Evolutionary conservation across 2,113 vertebrate genomes (phyloP).

Genomic region (Lates calcarifer): DNA sequence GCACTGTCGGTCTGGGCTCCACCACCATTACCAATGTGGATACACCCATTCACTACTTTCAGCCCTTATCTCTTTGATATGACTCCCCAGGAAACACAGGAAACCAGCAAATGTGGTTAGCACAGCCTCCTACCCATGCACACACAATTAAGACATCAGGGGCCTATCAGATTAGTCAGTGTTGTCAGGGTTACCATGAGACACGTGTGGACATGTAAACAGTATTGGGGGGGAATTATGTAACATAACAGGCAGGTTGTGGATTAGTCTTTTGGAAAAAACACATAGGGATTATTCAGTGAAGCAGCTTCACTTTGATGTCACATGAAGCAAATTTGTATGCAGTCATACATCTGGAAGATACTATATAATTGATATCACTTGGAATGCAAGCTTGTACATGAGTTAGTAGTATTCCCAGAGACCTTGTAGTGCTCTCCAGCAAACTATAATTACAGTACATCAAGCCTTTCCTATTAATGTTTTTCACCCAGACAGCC

Average conservation of each 20-base stretch:
- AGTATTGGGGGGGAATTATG: constrained; percentile 45
- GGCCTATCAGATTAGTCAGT: constrained; percentile 68
- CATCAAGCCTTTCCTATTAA: constrained; percentile 51
- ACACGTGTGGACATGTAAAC: constrained; percentile 76
- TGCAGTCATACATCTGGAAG: constrained; percentile 24
- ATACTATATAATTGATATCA: constrained; percentile 15
- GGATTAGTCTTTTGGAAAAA: constrained; percentile 55
- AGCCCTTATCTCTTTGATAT: constrained; percentile 53
- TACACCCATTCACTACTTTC: neutral
- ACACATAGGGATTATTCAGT: constrained; percentile 18
- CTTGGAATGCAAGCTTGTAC: neutral
- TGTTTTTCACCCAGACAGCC: constrained; percentile 44
- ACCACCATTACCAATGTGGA: neutral
- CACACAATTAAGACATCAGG: constrained; percentile 57
- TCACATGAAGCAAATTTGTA: constrained; percentile 34
- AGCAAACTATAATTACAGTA: constrained; percentile 44
- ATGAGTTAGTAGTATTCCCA: constrained; percentile 46
- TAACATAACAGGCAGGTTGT: constrained; percentile 48
- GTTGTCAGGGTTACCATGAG: constrained; percentile 55
- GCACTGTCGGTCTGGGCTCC: neutral
- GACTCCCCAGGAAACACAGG: constrained; percentile 61
- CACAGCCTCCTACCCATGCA: constrained; percentile 37
- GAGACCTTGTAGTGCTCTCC: constrained; percentile 15
- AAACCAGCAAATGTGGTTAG: constrained; percentile 71
- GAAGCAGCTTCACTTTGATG: constrained; percentile 43